These are phyloP conservation scores for Vidua chalybeata DNA, from an alignment of 2,113 vertebrate species.

Conservation along the genomic window DNA sequence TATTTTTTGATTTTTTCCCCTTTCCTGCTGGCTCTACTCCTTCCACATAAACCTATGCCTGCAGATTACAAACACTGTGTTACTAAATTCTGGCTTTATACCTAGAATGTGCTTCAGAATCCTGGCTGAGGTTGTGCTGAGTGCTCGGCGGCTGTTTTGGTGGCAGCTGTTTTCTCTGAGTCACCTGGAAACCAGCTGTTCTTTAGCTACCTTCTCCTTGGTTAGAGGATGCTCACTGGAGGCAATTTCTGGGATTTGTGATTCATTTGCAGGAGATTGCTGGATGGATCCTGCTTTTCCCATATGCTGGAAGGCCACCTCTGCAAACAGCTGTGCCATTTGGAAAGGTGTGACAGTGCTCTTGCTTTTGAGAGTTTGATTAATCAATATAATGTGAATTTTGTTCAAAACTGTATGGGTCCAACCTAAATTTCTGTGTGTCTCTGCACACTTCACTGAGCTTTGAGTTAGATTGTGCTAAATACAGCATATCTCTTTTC, in stretches of 20 bases:
- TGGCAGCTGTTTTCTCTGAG: slow-evolving; percentile 54
- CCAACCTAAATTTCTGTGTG: background rate
- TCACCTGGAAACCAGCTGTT: slow-evolving; percentile 55
- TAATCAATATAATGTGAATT: slow-evolving; percentile 31
- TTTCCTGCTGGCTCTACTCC: background rate
- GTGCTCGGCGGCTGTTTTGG: background rate
- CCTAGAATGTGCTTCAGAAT: slow-evolving; percentile 1
- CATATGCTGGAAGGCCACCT: background rate
- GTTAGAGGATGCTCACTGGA: background rate
- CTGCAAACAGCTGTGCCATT: background rate
- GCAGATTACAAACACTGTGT: background rate
- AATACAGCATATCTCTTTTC: background rate
- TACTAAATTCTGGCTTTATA: slow-evolving; percentile 23
- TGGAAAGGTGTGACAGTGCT: background rate
- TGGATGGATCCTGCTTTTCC: background rate
- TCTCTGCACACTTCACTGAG: background rate
- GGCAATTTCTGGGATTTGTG: background rate
- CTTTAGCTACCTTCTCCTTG: background rate
- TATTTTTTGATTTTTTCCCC: background rate
- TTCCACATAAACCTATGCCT: background rate
- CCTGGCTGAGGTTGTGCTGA: background rate
- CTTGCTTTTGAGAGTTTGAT: slow-evolving; percentile 8
- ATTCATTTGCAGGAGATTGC: background rate
- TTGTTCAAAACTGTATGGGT: background rate
- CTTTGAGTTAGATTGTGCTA: slow-evolving; percentile 12